phyloP scores from a whole-genome alignment of 2,113 vertebrate species.

The Scatophagus argus region DNA sequence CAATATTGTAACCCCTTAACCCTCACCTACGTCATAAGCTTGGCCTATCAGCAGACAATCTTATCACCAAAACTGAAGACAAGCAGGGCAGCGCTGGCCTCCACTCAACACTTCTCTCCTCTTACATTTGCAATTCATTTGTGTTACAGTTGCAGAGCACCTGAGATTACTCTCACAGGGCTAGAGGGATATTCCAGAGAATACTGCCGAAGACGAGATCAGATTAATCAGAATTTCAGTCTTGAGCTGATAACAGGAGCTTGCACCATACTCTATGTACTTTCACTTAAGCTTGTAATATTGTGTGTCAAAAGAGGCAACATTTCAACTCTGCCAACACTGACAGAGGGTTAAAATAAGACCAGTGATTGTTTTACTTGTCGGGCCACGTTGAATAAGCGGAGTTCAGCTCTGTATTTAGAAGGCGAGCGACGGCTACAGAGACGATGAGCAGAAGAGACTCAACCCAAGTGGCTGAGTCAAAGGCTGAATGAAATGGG shows the following conservation, averaged over 20 bases:
- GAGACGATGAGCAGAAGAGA: constrained; percentile 43
- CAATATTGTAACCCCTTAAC: constrained; percentile 55
- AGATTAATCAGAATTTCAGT: constrained; percentile 10
- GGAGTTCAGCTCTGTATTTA: constrained; percentile 41
- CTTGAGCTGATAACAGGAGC: constrained; percentile 8
- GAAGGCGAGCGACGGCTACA: constrained; percentile 23
- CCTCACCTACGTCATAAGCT: constrained; percentile 46
- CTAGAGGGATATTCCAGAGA: constrained; percentile 12
- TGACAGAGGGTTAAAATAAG: background rate
- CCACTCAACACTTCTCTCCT: constrained; percentile 43
- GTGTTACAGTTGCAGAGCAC: constrained; percentile 14
- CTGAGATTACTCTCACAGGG: background rate
- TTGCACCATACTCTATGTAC: background rate
- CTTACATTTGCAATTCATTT: constrained; percentile 37
- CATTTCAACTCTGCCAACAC: no score
- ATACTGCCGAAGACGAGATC: background rate
- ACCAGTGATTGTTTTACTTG: background rate
- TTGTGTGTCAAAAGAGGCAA: background rate
- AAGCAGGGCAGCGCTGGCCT: constrained; percentile 45
- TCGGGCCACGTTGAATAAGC: background rate
- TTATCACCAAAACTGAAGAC: constrained; percentile 50
- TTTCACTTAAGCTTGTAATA: background rate
- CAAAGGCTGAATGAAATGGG: constrained; percentile 51
- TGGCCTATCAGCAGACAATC: constrained; percentile 68
- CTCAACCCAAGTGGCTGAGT: constrained; percentile 13